A percentile compares a stretch with the other conserved stretches of the same genome.
Evolutionary conservation across 2,797 vertebrate species (phyloP).

Genomic region (Siniperca obscura): DNA sequence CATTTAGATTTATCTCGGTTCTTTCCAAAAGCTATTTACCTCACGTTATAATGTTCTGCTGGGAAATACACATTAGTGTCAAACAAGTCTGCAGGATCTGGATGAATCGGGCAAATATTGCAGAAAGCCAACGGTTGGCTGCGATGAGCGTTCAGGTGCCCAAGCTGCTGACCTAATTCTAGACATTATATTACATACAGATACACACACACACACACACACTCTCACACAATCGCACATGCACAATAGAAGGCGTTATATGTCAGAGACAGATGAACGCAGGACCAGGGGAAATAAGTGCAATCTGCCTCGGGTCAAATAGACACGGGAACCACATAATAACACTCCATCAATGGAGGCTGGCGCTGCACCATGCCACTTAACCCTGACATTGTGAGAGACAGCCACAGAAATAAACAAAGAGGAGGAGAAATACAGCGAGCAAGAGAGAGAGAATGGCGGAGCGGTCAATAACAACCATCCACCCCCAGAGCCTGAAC

Average conservation of each 20-base stretch:
- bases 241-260: conserved; percentile 59
- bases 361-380: conserved; percentile 74
- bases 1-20: conserved; percentile 75
- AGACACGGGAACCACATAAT: conserved; percentile 83
- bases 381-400: conserved; percentile 79
- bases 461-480: conserved; percentile 70
- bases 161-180: conserved; percentile 79
- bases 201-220: conserved; percentile 35
- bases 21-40: conserved; percentile 78
- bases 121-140: conserved; percentile 64
- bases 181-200: conserved; percentile 73
- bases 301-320: conserved; percentile 85
- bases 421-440: conserved; percentile 50
- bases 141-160: conserved; percentile 76
- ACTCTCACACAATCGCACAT: conserved; percentile 26
- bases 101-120: conserved; percentile 84
- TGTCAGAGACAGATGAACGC: conserved; percentile 76
- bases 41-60: conserved; percentile 67
- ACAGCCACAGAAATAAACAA: conserved; percentile 72
- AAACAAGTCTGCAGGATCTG: conserved; percentile 69
- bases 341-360: conserved; percentile 81
- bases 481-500: conserved; percentile 70
- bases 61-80: conserved; percentile 84
- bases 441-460: conserved; percentile 43
- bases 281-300: conserved; percentile 87